Evolutionary conservation across 2,113 vertebrate genomes (phyloP).

Genomic region (Pseudois nayaur): DNA sequence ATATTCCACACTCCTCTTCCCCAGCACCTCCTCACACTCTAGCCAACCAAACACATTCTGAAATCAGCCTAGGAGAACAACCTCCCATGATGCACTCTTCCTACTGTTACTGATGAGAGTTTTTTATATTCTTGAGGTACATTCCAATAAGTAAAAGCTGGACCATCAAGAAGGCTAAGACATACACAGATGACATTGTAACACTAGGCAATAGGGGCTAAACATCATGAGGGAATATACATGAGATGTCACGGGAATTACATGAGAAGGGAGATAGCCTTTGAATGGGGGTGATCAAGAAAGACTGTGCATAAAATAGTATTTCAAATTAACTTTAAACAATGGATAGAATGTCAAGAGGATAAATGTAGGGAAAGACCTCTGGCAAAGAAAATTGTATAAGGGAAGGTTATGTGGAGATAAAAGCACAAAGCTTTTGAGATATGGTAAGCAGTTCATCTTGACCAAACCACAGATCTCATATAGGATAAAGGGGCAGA

Average conservation of each 20-base stretch:
- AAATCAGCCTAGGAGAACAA: not conserved
- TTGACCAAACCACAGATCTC: not conserved
- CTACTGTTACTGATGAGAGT: not conserved
- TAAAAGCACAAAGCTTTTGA: not conserved
- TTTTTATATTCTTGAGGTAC: not conserved
- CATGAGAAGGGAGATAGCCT: not conserved
- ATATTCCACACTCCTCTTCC: not conserved
- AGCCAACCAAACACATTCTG: not conserved
- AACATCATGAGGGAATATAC: not conserved
- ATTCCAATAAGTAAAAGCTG: not conserved
- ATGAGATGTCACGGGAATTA: not conserved
- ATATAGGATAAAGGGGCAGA: not conserved
- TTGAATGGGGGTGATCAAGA: not conserved
- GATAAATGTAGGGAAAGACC: not conserved
- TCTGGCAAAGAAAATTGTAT: not conserved
- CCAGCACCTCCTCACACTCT: not conserved
- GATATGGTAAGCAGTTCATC: not conserved
- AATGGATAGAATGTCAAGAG: not conserved
- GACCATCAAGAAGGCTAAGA: not conserved
- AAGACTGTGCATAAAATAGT: not conserved
- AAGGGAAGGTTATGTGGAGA: not conserved
- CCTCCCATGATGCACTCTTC: rapidly evolving
- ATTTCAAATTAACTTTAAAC: not conserved
- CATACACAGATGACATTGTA: not conserved
- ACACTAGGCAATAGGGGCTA: not conserved